Percentiles rank a stretch among this genome's conserved stretches.
phyloP scores from a whole-genome alignment of 92 coral and sea anemone species.

The Zoanthus gigantus region DNA sequence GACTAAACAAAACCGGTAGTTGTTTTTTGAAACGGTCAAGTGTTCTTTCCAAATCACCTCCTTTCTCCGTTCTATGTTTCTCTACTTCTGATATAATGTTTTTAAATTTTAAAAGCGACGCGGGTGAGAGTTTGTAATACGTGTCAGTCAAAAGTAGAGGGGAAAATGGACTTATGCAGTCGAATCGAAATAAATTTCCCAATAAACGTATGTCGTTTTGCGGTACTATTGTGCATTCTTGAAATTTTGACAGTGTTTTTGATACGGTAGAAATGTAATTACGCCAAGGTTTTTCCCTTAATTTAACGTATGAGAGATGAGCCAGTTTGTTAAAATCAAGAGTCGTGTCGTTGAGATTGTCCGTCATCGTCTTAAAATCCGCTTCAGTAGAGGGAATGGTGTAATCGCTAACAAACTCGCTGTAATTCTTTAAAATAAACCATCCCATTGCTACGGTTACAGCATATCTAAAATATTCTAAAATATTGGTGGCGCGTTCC shows the following conservation, averaged over 20 bases:
- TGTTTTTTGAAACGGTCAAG: not conserved
- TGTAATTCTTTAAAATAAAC: not conserved
- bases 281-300: not conserved
- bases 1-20: not conserved
- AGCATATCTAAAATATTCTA: constrained; percentile 1
- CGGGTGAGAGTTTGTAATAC: not conserved
- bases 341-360: not conserved
- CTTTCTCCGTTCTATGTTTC: not conserved
- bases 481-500: not conserved
- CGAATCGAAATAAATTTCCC: not conserved
- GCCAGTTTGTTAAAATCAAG: not conserved
- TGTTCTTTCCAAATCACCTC: not conserved
- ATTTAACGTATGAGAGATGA: not conserved
- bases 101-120: not conserved
- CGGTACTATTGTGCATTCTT: not conserved
- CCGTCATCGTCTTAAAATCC: not conserved
- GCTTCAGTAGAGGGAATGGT: not conserved
- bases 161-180: not conserved
- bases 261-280: not conserved
- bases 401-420: not conserved
- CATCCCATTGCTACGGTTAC: not conserved
- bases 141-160: not conserved
- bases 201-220: not conserved
- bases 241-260: not conserved
- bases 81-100: not conserved